Evolutionary conservation across 2,797 vertebrate species (phyloP).

Genomic region (Carcharodon carcharias): DNA sequence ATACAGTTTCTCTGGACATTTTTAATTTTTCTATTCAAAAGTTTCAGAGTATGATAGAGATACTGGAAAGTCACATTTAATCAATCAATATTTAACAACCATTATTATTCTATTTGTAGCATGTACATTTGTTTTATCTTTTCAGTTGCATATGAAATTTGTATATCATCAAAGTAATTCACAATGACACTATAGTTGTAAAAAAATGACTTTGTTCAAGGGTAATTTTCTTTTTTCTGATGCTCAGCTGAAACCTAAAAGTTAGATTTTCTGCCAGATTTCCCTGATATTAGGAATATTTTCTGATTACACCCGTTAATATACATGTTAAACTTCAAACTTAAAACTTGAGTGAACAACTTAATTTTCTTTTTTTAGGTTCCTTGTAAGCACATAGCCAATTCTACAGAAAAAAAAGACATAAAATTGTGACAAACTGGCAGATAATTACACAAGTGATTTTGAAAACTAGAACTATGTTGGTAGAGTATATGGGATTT

Average conservation of each 20-base stretch:
- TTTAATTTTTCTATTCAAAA: background rate
- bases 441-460: constrained; percentile 9
- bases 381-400: background rate
- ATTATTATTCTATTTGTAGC: background rate
- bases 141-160: constrained; percentile 6
- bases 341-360: background rate
- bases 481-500: background rate
- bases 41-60: background rate
- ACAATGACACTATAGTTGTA: background rate
- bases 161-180: constrained; percentile 21
- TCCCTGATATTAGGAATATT: background rate
- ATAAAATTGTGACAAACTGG: background rate
- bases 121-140: background rate
- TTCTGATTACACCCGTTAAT: background rate
- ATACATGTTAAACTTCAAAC: background rate
- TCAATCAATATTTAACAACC: constrained; percentile 19
- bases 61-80: constrained; percentile 36
- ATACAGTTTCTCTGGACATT: background rate
- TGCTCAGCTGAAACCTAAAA: background rate
- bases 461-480: background rate
- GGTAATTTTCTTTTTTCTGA: constrained; percentile 25
- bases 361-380: background rate
- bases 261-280: constrained; percentile 7
- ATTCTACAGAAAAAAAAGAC: background rate
- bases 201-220: constrained; percentile 17